Base-by-base conservation (phyloP, 2,113 vertebrate species). In the Nibea albiflora region DNA sequence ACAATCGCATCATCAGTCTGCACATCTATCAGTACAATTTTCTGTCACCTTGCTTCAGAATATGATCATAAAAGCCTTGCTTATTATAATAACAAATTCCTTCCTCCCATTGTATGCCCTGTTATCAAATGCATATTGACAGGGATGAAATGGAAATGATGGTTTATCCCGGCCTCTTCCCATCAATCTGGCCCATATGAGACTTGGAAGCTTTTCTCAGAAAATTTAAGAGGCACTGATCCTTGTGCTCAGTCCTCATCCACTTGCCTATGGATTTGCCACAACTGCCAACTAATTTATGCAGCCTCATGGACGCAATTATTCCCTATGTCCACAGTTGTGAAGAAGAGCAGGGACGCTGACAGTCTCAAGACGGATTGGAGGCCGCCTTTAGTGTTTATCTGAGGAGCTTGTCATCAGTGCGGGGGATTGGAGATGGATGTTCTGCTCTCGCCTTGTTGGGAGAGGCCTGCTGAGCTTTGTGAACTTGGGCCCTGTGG, bases 301-400 rank as follows among this genome's bases (percentile, higher is more conserved):
- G 94, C 93, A 80, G 76, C 56, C 58, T 85, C 92, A 94, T 93
- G 92, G 88, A 94, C 53, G 72, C 91, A 94, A 94, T 93, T 94
- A 94, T 88, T 89, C 68, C 73, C 72, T 76, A 26, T 86, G 88
- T 90, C 87, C 89, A 87, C 83, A 87, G 80, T 65, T 5, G 58
- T 60, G 54, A 80, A 66, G 76, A 73, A 70, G 84, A 57, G n/a
- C 44, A 0, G 83, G 67, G 67, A 70, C 4, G 11, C 74, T 77
- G 78, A 81, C 81, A 66, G 78, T 80, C 85, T 78, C 61, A 47
- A 85, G 85, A 91, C 16, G 44, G 76, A 87, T 81, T n/a, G 84
- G 77, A 78, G 63, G 57, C 39, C 20, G 35, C 83, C 69, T 76
- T 58, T 73, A 42, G 64, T 92, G 90, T 92, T 91, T 88, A 83